A percentile compares a stretch with the other conserved stretches of the same genome.
These are phyloP conservation scores for Villa cingulata DNA, from an alignment of 2,888 invertebrate species.

Conservation along the genomic window DNA sequence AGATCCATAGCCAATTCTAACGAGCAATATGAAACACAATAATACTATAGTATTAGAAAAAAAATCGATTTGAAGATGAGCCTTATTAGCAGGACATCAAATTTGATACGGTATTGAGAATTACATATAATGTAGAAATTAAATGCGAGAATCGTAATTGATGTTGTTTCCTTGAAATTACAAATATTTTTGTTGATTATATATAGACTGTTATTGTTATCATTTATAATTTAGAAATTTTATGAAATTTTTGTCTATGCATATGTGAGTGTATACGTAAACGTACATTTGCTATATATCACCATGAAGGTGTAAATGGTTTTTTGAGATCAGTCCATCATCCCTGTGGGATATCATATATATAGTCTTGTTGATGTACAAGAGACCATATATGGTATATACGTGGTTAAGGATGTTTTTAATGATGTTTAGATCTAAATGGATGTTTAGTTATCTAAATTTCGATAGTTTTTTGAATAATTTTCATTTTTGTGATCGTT, in stretches of 20 bases:
- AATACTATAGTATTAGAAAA: too few relatives aligned
- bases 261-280: too few relatives aligned
- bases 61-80: background rate
- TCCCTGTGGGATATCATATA: background rate
- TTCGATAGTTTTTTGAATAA: background rate
- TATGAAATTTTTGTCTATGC: too few relatives aligned
- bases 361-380: too few relatives aligned
- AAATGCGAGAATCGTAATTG: too few relatives aligned
- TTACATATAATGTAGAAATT: too few relatives aligned
- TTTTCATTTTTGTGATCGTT: background rate
- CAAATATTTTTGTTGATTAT: background rate
- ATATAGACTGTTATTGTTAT: too few relatives aligned
- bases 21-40: background rate
- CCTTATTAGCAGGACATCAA: slow-evolving; percentile 6
- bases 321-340: background rate
- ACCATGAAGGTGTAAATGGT: background rate
- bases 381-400: too few relatives aligned
- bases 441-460: background rate
- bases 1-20: background rate
- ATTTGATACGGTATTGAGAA: background rate
- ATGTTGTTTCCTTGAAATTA: background rate
- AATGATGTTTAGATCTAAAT: too few relatives aligned
- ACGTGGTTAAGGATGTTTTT: too few relatives aligned
- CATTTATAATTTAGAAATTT: too few relatives aligned
- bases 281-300: background rate